Evolutionary conservation across 2,888 invertebrate genomes (phyloP).

Genomic region (Nipponacmea schrenckii): DNA sequence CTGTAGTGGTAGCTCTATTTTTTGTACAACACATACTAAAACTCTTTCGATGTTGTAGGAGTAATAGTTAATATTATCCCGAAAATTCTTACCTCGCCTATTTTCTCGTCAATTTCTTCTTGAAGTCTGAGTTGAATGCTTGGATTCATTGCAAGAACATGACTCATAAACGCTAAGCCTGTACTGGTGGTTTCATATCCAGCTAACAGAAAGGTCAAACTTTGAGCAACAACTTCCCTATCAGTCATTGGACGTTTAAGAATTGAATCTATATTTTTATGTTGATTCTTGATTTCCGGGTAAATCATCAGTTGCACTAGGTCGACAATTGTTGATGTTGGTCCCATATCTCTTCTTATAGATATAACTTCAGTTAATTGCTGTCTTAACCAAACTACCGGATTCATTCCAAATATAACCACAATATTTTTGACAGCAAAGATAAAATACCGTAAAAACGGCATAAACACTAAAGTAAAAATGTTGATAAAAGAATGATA

Average conservation of each 20-base stretch:
- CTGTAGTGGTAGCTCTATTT: too few species aligned
- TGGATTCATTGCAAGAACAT: conserved; percentile 68
- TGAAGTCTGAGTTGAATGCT: conserved; percentile 68
- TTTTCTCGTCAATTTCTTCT: conserved; percentile 64
- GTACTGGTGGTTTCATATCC: conserved; percentile 72
- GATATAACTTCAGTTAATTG: conserved; percentile 50
- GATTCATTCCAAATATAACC: conserved; percentile 55
- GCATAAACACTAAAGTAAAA: conserved; percentile 49
- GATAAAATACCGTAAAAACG: conserved; percentile 49
- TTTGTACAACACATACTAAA: too few species aligned
- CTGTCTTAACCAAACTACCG: conserved; percentile 52
- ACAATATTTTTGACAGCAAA: conserved; percentile 59
- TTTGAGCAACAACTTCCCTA: conserved; percentile 60
- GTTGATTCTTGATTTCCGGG: conserved; percentile 37
- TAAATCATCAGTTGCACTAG: conserved; percentile 69
- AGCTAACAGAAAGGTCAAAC: conserved; percentile 70
- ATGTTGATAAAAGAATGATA: background rate
- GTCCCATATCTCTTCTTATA: conserved; percentile 47
- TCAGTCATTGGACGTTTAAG: conserved; percentile 41
- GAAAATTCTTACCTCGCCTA: conserved; percentile 41
- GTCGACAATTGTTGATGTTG: conserved; percentile 52
- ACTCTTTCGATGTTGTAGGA: too few species aligned
- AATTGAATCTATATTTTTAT: background rate
- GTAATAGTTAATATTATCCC: too few species aligned
- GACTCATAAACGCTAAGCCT: conserved; percentile 69